Conservation (phyloP, 2,113 vertebrate species). For the Elachura formosa region DNA sequence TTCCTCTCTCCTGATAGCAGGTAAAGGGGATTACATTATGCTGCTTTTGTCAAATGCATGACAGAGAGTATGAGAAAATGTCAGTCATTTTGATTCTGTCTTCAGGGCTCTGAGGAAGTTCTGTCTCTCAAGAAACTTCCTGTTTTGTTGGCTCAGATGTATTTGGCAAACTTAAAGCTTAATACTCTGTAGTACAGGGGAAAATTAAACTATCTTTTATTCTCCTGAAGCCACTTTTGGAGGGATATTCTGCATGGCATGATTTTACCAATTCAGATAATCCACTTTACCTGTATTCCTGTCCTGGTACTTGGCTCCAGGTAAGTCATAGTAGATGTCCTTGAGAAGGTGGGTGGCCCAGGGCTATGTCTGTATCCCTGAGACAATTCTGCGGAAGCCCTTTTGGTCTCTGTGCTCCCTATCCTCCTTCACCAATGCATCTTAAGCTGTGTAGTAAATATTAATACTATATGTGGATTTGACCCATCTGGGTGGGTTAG, state of each 20-base stretch:
- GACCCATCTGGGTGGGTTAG: neutral
- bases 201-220: neutral
- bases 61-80: slow-evolving; percentile 1
- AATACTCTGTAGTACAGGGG: neutral
- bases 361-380: neutral
- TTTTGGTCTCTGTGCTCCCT: neutral
- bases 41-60: neutral
- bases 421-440: neutral
- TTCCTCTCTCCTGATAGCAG: neutral
- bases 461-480: neutral
- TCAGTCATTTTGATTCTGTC: neutral
- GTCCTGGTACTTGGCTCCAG: neutral
- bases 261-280: neutral
- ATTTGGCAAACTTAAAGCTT: neutral
- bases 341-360: neutral
- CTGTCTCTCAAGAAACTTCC: neutral
- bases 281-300: neutral
- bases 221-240: neutral
- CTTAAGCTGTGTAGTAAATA: neutral
- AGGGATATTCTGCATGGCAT: neutral
- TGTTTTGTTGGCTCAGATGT: neutral
- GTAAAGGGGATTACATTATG: neutral
- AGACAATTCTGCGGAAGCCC: neutral
- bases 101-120: neutral
- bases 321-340: fast-evolving